Evolutionary conservation across 2,797 vertebrate species (phyloP).

Genomic region (Semaprochilodus insignis): DNA sequence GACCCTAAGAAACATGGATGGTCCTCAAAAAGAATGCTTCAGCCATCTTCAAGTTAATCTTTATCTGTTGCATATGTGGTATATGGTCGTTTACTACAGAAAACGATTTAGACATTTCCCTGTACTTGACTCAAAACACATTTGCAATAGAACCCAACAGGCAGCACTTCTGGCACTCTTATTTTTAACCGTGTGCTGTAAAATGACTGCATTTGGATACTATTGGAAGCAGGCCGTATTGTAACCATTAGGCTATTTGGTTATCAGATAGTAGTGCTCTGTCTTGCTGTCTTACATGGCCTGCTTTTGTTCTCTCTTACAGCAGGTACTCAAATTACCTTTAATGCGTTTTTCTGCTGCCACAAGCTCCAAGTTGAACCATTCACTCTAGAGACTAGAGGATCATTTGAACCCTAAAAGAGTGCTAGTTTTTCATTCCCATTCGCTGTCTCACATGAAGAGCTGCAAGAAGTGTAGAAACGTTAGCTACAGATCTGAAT

Average conservation of each 20-base stretch:
- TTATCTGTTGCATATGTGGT: background rate
- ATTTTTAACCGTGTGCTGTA: background rate
- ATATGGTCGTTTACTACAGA: too few species aligned
- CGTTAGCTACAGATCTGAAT: slow-evolving; percentile 14
- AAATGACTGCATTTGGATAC: background rate
- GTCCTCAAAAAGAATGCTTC: background rate
- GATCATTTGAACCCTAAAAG: slow-evolving; percentile 31
- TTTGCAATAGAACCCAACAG: background rate
- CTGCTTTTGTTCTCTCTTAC: slow-evolving; percentile 13
- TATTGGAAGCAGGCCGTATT: background rate
- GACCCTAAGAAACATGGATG: background rate
- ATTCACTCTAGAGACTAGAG: background rate
- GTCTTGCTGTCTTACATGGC: background rate
- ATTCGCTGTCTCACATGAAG: background rate
- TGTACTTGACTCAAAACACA: background rate
- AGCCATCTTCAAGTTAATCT: background rate
- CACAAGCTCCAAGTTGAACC: slow-evolving; percentile 17
- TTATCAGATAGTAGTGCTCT: background rate
- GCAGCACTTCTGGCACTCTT: background rate
- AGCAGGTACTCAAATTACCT: slow-evolving; percentile 26
- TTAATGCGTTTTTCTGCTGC: slow-evolving; percentile 31
- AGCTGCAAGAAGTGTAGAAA: slow-evolving; percentile 2
- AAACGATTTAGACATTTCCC: background rate
- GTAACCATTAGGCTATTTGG: background rate
- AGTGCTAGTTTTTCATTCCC: background rate